Base-by-base conservation (phyloP, 1,140 invertebrate species). In the Pseudomyrmex sp. region DNA sequence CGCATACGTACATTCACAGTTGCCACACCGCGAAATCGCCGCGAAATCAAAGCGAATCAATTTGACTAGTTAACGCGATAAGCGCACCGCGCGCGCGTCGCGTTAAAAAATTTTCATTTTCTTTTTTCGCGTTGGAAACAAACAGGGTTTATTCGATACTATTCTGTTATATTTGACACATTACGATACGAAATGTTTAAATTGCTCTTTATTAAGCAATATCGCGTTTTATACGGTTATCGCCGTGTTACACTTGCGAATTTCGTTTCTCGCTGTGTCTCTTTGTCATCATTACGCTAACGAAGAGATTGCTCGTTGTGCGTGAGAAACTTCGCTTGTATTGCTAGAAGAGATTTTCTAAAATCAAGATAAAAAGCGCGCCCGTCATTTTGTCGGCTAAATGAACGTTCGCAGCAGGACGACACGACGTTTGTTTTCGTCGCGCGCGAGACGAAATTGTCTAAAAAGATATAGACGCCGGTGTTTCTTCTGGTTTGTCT, bases 401-500 rank as follows among this genome's bases (percentile, higher is more conserved):
- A 62, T 62, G 62, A 44, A 76, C n/a, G 46, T 61, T 20, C 7
- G 12, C 8, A 59, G 12, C 44, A 10, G 12, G 35, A 35, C 35
- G 35, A 35, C 35, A 7, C 35, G 35, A 35, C 35, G 35, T 35
- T 35, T 35, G 7, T 0, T 7, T 0, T 7, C 35, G 35, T 35
- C 35, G 0, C 4, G 35, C 35, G 35, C 35, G 5, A 35, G 35
- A 0, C 35, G 35, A 35, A 35, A 35, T 35, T 35, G 35, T 35
- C 35, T 35, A 1, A 35, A 70, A 70, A 80, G 59, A 70, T 70
- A 72, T 18, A 18, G 18, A 18, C 54, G 3, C 15, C 52, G 20
- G 35, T 35, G 35, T 77, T 56, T 2, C 2, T 70, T 46, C 44
- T 80, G 20, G 3, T 50, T 80, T 80, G 23, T 70, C 54, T 48